Evolutionary conservation across 2,888 invertebrate species (phyloP).

Genomic region (Pegoplata infirma): DNA sequence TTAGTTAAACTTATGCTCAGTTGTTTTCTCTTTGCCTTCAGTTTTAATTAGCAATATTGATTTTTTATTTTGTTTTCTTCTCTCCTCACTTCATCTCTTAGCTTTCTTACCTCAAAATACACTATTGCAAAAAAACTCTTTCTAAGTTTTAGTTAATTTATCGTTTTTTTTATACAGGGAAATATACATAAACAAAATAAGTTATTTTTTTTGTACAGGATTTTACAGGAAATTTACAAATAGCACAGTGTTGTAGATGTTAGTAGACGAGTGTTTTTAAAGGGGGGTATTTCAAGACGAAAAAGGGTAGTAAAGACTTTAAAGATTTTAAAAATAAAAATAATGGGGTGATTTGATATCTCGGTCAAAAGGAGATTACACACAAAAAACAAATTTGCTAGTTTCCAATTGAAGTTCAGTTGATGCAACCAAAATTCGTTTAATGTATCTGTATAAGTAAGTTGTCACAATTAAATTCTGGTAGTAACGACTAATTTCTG

Average conservation of each 20-base stretch:
- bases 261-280: not conserved
- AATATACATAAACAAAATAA: conserved; percentile 35
- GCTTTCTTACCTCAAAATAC: not conserved
- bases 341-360: too few relatives aligned
- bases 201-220: conserved; percentile 62
- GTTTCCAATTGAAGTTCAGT: too few relatives aligned
- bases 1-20: too few relatives aligned
- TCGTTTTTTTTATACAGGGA: conserved; percentile 31
- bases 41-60: too few relatives aligned
- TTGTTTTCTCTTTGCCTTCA: too few relatives aligned
- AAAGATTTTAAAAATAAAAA: not conserved
- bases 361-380: too few relatives aligned
- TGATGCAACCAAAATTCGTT: too few relatives aligned
- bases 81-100: not conserved
- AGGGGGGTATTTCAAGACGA: too few relatives aligned
- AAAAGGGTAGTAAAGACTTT: conserved; percentile 60
- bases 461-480: too few relatives aligned
- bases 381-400: too few relatives aligned
- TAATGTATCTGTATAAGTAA: too few relatives aligned
- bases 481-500: too few relatives aligned
- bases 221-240: conserved; percentile 75
- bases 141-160: conserved; percentile 6
- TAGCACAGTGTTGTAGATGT: conserved; percentile 33
- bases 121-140: not conserved
- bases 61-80: not conserved